Conservation (phyloP, 1,140 invertebrate genomes). For the Drosophila sechellia region DNA sequence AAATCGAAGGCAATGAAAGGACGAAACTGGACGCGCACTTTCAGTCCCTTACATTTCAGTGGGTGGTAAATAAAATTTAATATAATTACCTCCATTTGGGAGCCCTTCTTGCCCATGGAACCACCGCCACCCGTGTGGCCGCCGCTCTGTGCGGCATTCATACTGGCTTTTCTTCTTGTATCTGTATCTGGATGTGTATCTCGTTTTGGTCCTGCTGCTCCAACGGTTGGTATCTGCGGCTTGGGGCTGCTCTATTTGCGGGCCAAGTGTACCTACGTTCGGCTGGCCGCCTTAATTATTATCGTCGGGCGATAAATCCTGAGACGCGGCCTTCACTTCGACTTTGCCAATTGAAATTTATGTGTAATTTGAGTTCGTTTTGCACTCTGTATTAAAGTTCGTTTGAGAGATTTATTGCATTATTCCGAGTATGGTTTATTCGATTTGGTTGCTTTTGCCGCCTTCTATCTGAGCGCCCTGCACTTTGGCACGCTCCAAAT, state of each 20-base stretch:
- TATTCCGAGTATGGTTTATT: constrained; percentile 26
- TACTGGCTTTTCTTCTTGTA: constrained; percentile 46
- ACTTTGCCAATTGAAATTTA: constrained; percentile 57
- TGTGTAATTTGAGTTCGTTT: constrained; percentile 36
- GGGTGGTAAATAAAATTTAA: constrained; percentile 44
- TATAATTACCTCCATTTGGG: constrained; percentile 85
- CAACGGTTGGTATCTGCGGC: neutral
- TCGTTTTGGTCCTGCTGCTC: constrained; percentile 4
- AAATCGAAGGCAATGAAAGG: constrained; percentile 10
- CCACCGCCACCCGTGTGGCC: constrained; percentile 84
- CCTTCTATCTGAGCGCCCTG: neutral
- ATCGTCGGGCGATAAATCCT: constrained; percentile 55
- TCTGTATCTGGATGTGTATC: constrained; percentile 12
- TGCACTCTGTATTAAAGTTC: constrained; percentile 17
- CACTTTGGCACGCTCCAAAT: constrained; percentile 40
- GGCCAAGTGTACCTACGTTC: constrained; percentile 4
- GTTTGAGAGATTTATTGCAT: constrained; percentile 35
- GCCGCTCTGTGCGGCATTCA: constrained; percentile 85
- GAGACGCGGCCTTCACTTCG: neutral
- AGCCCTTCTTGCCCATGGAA: constrained; percentile 84
- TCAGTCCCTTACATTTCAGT: neutral
- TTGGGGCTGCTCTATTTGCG: neutral
- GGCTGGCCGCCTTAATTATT: constrained; percentile 30
- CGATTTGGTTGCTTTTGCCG: constrained; percentile 22
- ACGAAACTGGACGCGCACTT: neutral